phyloP scores from a whole-genome alignment of 2,113 vertebrate species.

The Epinephelus moara region DNA sequence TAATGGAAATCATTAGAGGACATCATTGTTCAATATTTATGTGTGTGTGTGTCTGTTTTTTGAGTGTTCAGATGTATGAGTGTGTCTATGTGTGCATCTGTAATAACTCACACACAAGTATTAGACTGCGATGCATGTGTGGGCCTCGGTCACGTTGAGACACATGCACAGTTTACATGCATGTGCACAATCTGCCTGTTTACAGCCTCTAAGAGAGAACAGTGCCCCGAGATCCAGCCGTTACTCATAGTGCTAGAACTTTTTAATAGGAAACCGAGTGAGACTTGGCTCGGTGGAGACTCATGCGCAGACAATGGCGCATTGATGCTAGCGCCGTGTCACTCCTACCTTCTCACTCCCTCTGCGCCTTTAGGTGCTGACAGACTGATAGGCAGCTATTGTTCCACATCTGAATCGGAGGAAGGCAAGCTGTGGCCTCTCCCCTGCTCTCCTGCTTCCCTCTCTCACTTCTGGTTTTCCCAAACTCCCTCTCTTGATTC shows the following conservation, averaged over 20 bases:
- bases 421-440: conserved; percentile 78
- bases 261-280: conserved; percentile 68
- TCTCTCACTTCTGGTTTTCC: conserved; percentile 37
- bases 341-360: conserved; percentile 79
- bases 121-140: conserved; percentile 42
- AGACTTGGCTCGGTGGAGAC: conserved; percentile 58
- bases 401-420: conserved; percentile 84
- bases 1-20: conserved; percentile 74
- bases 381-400: conserved; percentile 84
- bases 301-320: conserved; percentile 80
- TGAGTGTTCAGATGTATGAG: neutral
- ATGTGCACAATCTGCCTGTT: conserved; percentile 51
- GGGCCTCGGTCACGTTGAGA: conserved; percentile 28
- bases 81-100: conserved; percentile 17
- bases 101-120: conserved; percentile 22
- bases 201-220: conserved; percentile 41
- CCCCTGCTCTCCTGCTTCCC: conserved; percentile 60
- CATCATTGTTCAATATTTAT: conserved; percentile 58
- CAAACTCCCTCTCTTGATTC: conserved; percentile 44
- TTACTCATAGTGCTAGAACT: conserved; percentile 67
- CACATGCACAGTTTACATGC: conserved; percentile 32
- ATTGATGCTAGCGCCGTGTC: conserved; percentile 70
- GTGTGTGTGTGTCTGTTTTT: conserved; percentile 17
- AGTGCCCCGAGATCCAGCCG: conserved; percentile 31
- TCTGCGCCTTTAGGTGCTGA: conserved; percentile 78